Base-by-base conservation (phyloP, 2,113 vertebrate genomes). In the Dromaius novaehollandiae region DNA sequence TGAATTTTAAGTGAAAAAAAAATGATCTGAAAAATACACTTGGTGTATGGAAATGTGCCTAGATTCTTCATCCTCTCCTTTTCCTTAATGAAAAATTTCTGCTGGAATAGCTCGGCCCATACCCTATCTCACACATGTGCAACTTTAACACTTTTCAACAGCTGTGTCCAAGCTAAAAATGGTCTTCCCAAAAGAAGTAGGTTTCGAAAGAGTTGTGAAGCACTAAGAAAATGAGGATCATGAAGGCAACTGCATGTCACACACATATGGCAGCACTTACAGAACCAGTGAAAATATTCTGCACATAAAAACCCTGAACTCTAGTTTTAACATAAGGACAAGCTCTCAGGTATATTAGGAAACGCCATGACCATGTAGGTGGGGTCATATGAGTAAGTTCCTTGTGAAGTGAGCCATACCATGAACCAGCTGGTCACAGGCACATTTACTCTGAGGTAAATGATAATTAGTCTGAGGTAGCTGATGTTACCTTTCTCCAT, bases 1-100 rank as follows among this genome's bases (percentile, higher is more conserved):
- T 96, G 86, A 94, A 82, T 91, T 94, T 95, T 90, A 92, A 93
- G 42, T 58, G 21, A 51, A 70, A 75, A 34, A 25, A 86, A 90
- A 53, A 36, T 63, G 32, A 21, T 82, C 48, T 76, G 92, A 44
- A 17, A 85, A 60, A 65, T 53, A 69, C 21, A 51, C 34, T 84
- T 50, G 16, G 21, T 55, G 71, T 82, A 65, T n/a, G 28, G 20
- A 87, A 12, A 66, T 1, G 0, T 44, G 25, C 11, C 11, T 28
- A 81, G 68, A 13, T 88, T 85, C 42, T 71, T 91, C 64, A 53
- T 50, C 24, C 7, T 81, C 89, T 63, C 38, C 20, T 74, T 79
- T 56, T 34, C 20, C 25, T 70, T 48, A 46, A 73, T 68, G 50
- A 84, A 94, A 87, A 40, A 42, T 5, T 55, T 89, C 32, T 85